Conservation (phyloP, 1,140 invertebrate species). For the Trichoplusia ni region DNA sequence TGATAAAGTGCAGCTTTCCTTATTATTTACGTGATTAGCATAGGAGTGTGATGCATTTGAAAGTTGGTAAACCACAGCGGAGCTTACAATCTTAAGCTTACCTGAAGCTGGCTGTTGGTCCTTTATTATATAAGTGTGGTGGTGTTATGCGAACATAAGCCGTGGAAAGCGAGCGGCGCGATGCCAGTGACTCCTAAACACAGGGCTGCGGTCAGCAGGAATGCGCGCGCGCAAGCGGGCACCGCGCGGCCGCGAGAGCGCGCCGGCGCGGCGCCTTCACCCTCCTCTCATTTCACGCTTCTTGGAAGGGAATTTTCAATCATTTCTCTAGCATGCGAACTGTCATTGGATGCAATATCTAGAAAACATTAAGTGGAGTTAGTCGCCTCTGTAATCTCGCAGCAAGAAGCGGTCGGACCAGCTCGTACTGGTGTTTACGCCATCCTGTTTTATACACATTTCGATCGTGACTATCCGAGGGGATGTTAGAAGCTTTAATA, state of each 20-base stretch:
- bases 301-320: slow-evolving; percentile 73
- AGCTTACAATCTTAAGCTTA: too few relatives aligned
- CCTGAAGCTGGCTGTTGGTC: too few relatives aligned
- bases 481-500: slow-evolving; percentile 1
- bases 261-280: slow-evolving; percentile 53
- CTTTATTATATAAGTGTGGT: background rate
- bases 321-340: slow-evolving; percentile 58
- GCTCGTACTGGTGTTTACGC: slow-evolving; percentile 29
- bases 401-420: slow-evolving; percentile 29
- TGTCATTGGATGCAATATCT: slow-evolving; percentile 66
- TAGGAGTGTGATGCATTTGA: too few relatives aligned
- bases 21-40: too few relatives aligned
- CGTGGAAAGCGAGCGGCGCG: slow-evolving; percentile 17
- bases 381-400: slow-evolving; percentile 38
- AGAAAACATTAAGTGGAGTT: slow-evolving; percentile 46
- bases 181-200: slow-evolving; percentile 60
- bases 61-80: too few relatives aligned
- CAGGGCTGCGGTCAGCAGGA: slow-evolving; percentile 70
- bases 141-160: slow-evolving; percentile 16
- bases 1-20: too few relatives aligned
- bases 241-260: slow-evolving; percentile 39
- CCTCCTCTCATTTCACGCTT: slow-evolving; percentile 72
- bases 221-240: slow-evolving; percentile 45
- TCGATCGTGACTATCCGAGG: slow-evolving; percentile 19
- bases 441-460: slow-evolving; percentile 28